Percentiles rank a stretch among this genome's conserved stretches.
Evolutionary conservation across 2,888 invertebrate species (phyloP).

Genomic region (Diploptera punctata): DNA sequence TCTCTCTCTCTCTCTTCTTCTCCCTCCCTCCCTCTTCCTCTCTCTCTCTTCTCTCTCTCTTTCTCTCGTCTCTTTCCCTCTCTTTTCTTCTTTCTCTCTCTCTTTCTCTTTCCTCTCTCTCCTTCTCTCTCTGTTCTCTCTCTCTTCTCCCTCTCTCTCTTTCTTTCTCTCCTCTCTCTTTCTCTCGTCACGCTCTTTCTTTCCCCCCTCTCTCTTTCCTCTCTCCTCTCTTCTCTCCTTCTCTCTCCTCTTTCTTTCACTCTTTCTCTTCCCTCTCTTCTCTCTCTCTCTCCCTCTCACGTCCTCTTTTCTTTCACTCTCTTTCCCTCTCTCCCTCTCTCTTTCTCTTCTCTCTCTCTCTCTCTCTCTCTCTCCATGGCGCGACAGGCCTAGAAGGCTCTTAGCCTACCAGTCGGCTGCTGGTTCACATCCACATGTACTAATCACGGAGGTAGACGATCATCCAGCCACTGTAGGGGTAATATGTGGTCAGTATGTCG

Average conservation of each 20-base stretch:
- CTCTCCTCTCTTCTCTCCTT: neutral
- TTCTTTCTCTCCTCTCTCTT: neutral
- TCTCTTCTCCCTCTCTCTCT: neutral
- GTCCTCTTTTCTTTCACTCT: no score
- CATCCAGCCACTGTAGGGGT: no score
- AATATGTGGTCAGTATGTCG: no score
- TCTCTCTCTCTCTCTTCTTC: neutral
- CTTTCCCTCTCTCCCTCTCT: no score
- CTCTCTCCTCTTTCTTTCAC: neutral
- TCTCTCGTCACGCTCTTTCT: neutral
- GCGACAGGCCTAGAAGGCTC: no score
- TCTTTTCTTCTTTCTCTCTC: neutral
- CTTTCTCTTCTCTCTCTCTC: no score
- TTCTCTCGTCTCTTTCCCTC: neutral
- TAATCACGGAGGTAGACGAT: no score
- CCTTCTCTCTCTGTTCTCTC: neutral
- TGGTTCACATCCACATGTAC: no score
- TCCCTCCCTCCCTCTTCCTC: neutral
- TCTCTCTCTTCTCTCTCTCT: neutral
- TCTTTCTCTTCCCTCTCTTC: no score
- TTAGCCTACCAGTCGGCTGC: no score
- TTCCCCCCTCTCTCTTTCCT: neutral
- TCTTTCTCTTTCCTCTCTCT: neutral
- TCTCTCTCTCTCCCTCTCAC: no score
- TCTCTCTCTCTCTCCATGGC: no score